A percentile compares a stretch with the other conserved stretches of the same genome.
Evolutionary conservation across 1,140 invertebrate genomes (phyloP).

Genomic region (Drosophila equinoxialis): DNA sequence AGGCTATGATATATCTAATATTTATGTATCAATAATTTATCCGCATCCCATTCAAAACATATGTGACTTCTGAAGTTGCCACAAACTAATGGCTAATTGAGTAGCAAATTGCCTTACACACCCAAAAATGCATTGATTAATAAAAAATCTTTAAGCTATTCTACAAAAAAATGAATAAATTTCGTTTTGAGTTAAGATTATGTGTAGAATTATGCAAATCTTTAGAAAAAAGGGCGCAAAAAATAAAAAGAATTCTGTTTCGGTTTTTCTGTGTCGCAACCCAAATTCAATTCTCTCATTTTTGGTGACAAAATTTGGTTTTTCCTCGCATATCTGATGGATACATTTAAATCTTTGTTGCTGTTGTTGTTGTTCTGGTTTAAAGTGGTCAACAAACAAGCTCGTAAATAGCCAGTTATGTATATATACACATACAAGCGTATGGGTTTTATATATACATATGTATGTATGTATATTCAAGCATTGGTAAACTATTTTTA

Average conservation of each 20-base stretch:
- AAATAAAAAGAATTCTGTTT: slow-evolving; percentile 32
- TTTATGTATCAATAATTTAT: slow-evolving; percentile 11
- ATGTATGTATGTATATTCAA: slow-evolving; percentile 4
- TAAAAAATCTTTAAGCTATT: slow-evolving; percentile 45
- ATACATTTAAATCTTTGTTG: slow-evolving; percentile 46
- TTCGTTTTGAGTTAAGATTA: slow-evolving; percentile 21
- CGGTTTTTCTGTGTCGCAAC: slow-evolving; percentile 59
- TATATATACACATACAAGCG: slow-evolving; percentile 16
- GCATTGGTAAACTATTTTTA: slow-evolving; percentile 65
- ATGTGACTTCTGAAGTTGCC: slow-evolving; percentile 19
- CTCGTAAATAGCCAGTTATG: slow-evolving; percentile 64
- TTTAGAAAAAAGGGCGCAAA: slow-evolving; percentile 18
- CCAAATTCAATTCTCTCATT: slow-evolving; percentile 42
- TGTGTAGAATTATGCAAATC: slow-evolving; percentile 57
- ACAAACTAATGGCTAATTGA: slow-evolving; percentile 23
- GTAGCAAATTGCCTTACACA: slow-evolving; percentile 55
- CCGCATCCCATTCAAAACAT: background rate
- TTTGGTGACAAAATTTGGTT: slow-evolving; percentile 51
- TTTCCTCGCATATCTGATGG: slow-evolving; percentile 42
- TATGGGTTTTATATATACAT: slow-evolving; percentile 17
- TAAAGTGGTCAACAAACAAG: slow-evolving; percentile 73
- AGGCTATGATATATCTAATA: background rate
- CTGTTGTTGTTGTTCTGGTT: slow-evolving; percentile 63
- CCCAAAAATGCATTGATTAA: slow-evolving; percentile 48
- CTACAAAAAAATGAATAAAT: slow-evolving; percentile 48